Base-by-base conservation (phyloP, 2,888 invertebrate species). In the Resseliella maxima region DNA sequence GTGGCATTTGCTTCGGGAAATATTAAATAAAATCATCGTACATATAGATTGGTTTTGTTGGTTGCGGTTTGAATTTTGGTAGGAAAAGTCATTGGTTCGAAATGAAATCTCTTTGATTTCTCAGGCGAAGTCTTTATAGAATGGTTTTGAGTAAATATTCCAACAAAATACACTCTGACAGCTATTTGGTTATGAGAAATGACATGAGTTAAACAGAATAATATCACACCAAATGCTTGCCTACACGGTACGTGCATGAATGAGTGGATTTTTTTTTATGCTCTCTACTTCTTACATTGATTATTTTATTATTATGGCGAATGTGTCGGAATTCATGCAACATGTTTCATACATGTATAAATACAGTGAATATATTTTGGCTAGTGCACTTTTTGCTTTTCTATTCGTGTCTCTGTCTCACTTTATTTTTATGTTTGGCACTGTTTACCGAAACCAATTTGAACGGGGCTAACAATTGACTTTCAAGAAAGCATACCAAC, bases 71-170 rank as follows among this genome's bases (percentile, higher is more conserved):
- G 31, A 31, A 72, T 12, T 72, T 2, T 35, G 2, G 15, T 35
- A n/a, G n/a, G 72, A 12, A 72, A 35, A 31, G 1, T 72, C 27
- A 72, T 15, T 15, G 35, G n/a, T 31, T 72, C 31, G 10, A 1
- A 72, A 72, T 72, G 31, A 31, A 12, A 2, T 27, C 72, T 12
- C 72, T 72, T 72, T 72, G 72, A 72, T 72, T 72, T 72, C 8
- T 72, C 72, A 72, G 31, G 72, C 72, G 72, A 27, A 72, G 35
- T 35, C 8, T 72, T 15, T 18, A 15, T 12, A 21, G 21, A 50
- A 5, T 5, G 12, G 12, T 41, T 41, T 41, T 41, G 6, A 8
- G 12, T 41, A 24, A 50, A 50, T 6, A 24, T 59, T n/a, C 24
- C 24, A 24, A 5, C 3, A 3, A n/a, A 59, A 15, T 24, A 24